Conservation (phyloP, 1,140 invertebrate genomes). For the Aporrectodea caliginosa region DNA sequence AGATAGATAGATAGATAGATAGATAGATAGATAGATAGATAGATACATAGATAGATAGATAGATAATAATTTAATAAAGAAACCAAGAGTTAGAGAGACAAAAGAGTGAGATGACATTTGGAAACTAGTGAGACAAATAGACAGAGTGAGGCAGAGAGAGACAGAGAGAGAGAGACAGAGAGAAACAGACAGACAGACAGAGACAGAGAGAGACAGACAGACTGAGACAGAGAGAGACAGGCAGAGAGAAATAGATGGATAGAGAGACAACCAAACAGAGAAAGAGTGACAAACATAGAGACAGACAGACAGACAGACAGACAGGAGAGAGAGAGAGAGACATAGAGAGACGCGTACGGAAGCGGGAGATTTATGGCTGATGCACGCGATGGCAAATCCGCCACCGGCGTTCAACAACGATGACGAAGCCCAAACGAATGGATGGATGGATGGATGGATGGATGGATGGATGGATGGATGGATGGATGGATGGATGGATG, state of each 20-base stretch:
- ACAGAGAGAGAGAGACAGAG: background rate
- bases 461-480: background rate
- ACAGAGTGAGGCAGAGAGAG: background rate
- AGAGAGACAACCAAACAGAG: background rate
- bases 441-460: background rate
- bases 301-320: background rate
- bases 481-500: slow-evolving; percentile 2
- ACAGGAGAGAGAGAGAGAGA: slow-evolving; percentile 1
- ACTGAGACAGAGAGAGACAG: background rate
- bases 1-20: background rate
- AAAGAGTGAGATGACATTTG: too few relatives aligned
- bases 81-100: too few relatives aligned
- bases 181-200: background rate
- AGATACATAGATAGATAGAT: background rate
- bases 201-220: background rate
- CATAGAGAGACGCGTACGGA: background rate
- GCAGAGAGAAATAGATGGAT: background rate
- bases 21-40: slow-evolving; percentile 6
- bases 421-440: too few relatives aligned
- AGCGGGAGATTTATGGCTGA: too few relatives aligned
- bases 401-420: too few relatives aligned
- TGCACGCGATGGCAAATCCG: too few relatives aligned
- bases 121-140: background rate
- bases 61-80: too few relatives aligned
- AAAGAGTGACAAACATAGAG: background rate